phyloP scores from a whole-genome alignment of 2,113 vertebrate genomes.

The Caranx ignobilis region DNA sequence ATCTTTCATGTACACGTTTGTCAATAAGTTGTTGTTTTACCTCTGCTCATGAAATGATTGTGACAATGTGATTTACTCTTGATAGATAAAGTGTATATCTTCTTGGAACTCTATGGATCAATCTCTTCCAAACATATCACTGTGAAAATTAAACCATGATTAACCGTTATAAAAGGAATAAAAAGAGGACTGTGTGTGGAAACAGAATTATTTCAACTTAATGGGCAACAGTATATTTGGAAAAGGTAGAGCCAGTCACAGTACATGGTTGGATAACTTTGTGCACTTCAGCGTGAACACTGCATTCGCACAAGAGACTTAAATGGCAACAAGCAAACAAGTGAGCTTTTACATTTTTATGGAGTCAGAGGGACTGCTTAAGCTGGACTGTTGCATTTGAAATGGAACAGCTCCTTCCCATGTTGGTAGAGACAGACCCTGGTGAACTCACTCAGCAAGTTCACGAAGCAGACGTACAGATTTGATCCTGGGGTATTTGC shows the following conservation, averaged over 20 bases:
- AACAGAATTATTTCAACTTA: too few species aligned
- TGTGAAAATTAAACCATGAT: too few species aligned
- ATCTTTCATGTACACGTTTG: not conserved
- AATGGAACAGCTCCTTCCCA: conserved; percentile 23
- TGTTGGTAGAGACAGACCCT: not conserved
- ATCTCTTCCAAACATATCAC: too few species aligned
- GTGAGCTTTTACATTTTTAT: conserved; percentile 33
- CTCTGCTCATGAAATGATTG: too few species aligned
- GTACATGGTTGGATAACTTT: conserved; percentile 16
- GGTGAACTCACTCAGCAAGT: conserved; percentile 14
- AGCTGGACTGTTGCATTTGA: conserved; percentile 20
- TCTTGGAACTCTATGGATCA: too few species aligned
- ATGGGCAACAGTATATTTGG: not conserved
- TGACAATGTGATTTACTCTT: too few species aligned
- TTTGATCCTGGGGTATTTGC: not conserved
- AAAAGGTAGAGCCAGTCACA: not conserved
- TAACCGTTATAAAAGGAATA: too few species aligned
- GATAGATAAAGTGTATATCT: too few species aligned
- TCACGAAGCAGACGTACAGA: conserved; percentile 10
- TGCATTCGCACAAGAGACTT: conserved; percentile 21
- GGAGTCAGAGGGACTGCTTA: conserved; percentile 18
- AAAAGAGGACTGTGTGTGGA: too few species aligned
- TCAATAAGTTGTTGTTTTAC: too few species aligned
- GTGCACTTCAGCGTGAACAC: not conserved
- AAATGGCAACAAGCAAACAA: conserved; percentile 11